A percentile compares a stretch with the other conserved stretches of the same genome.
Evolutionary conservation across 2,113 vertebrate species (phyloP).

Genomic region (Eclectus roratus): DNA sequence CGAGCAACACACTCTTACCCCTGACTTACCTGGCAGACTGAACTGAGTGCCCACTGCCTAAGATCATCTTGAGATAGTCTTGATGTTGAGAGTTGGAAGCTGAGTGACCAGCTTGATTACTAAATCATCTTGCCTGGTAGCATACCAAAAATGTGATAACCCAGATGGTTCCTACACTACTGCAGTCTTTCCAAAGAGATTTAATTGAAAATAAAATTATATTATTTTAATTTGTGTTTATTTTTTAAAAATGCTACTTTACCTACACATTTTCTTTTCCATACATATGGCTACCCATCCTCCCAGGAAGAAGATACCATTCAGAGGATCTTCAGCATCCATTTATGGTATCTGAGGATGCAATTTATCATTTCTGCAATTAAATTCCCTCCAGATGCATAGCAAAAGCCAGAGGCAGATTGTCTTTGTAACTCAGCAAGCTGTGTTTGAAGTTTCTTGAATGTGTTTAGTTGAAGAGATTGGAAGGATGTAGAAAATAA

Average conservation of each 20-base stretch:
- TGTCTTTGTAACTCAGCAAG: neutral
- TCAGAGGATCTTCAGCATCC: neutral
- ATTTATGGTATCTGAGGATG: neutral
- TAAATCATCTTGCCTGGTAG: neutral
- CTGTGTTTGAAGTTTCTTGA: neutral
- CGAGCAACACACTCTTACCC: neutral
- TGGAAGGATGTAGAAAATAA: neutral
- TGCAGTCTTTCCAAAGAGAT: neutral
- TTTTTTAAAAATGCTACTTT: neutral
- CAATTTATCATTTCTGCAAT: neutral
- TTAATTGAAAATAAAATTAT: neutral
- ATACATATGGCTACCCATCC: neutral
- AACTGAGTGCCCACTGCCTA: neutral
- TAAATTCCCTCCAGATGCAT: neutral
- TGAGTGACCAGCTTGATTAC: neutral
- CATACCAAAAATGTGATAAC: neutral
- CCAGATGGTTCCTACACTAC: neutral
- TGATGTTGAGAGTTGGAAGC: neutral
- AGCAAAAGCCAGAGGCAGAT: neutral
- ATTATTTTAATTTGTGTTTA: neutral
- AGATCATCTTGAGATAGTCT: neutral
- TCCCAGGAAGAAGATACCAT: neutral
- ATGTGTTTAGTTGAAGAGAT: neutral
- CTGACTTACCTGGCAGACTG: neutral
- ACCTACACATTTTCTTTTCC: neutral